These are phyloP conservation scores for Phorcus lineatus DNA, from an alignment of 2,888 invertebrate species.

Conservation along the genomic window DNA sequence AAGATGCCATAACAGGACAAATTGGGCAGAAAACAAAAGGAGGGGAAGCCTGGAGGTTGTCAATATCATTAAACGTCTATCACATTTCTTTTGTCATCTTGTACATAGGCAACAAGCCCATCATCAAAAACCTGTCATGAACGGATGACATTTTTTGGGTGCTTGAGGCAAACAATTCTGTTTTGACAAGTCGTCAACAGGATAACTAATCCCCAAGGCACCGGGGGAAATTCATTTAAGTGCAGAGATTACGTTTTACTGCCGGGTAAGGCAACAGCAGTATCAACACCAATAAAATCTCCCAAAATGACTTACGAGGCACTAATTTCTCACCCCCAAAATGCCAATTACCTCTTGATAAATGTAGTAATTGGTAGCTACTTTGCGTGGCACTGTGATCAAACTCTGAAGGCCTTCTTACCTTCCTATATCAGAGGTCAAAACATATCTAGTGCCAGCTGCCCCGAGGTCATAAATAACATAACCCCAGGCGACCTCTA, in stretches of 20 bases:
- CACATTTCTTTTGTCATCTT: not conserved
- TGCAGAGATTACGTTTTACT: constrained; percentile 8
- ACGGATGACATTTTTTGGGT: constrained; percentile 11
- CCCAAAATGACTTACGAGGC: constrained; percentile 9
- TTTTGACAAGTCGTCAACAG: constrained; percentile 19
- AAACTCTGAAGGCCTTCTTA: constrained; percentile 10
- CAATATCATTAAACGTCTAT: constrained; percentile 17
- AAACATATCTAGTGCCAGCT: constrained; percentile 10
- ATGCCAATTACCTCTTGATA: constrained; percentile 18
- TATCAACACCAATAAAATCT: not conserved
- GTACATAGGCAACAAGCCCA: not conserved
- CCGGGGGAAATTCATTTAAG: constrained; percentile 11
- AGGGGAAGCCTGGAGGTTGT: not conserved
- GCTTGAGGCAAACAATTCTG: constrained; percentile 21
- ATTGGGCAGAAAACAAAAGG: not conserved
- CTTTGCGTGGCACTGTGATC: not conserved
- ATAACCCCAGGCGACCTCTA: constrained; percentile 31
- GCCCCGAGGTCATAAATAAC: constrained; percentile 34
- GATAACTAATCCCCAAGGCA: not conserved
- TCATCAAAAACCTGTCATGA: constrained; percentile 16
- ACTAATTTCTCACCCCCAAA: constrained; percentile 11
- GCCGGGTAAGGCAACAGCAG: not conserved
- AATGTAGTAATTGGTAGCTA: constrained; percentile 20
- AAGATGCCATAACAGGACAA: no score
- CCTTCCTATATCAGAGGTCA: constrained; percentile 11